Conservation (phyloP, 1,140 invertebrate genomes). For the Piezodorus guildinii region DNA sequence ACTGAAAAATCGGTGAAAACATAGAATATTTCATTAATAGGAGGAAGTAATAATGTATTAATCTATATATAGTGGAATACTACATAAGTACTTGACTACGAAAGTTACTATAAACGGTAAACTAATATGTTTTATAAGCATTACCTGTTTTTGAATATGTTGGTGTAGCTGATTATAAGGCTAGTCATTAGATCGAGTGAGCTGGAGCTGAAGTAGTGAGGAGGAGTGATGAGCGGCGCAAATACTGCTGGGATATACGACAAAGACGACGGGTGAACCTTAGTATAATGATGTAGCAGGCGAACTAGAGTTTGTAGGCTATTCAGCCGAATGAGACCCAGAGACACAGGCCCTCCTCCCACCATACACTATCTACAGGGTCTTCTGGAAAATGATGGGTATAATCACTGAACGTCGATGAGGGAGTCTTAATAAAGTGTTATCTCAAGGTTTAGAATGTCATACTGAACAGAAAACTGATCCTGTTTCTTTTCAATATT, state of each 20-base stretch:
- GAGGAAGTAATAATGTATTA: no score
- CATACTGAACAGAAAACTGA: no score
- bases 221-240: slow-evolving; percentile 23
- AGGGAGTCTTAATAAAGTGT: no score
- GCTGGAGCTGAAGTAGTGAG: slow-evolving; percentile 18
- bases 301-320: slow-evolving; percentile 36
- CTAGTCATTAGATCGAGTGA: slow-evolving; percentile 21
- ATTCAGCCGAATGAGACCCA: slow-evolving; percentile 20
- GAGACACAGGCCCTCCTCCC: neutral
- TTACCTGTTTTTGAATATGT: slow-evolving; percentile 27
- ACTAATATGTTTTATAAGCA: no score
- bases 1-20: no score
- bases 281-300: slow-evolving; percentile 35
- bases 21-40: no score
- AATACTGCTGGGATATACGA: slow-evolving; percentile 25
- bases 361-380: neutral
- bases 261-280: slow-evolving; percentile 6
- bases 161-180: slow-evolving; percentile 24
- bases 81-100: no score
- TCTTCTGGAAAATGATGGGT: neutral
- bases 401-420: no score
- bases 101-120: no score
- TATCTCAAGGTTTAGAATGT: no score
- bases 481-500: no score
- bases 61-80: no score